phyloP scores from a whole-genome alignment of 2,888 invertebrate species.

The Punctoribates punctum region DNA sequence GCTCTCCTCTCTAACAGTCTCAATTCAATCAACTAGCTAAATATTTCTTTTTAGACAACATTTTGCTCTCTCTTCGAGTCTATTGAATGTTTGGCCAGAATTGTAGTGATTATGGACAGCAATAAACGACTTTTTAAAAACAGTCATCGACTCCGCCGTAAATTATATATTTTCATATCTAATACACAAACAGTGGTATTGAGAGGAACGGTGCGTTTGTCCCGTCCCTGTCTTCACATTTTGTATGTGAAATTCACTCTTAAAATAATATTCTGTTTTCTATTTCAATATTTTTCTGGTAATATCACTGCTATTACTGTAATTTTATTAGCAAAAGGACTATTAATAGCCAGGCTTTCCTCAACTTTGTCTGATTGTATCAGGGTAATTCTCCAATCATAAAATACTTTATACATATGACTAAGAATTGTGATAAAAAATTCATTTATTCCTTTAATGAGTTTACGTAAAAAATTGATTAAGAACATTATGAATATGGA shows the following conservation, averaged over 20 bases:
- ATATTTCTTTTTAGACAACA: not conserved
- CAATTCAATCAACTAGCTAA: not conserved
- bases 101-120: constrained; percentile 17
- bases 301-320: not conserved
- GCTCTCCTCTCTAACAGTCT: no score
- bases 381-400: no score
- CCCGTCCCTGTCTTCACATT: no score
- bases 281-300: constrained; percentile 4
- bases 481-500: no score
- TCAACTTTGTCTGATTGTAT: no score
- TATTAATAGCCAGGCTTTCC: no score
- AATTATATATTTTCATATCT: constrained; percentile 27
- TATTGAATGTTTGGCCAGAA: not conserved
- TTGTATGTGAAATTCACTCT: no score
- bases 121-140: constrained; percentile 34
- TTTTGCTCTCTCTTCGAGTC: not conserved
- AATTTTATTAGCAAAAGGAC: constrained; percentile 8
- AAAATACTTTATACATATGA: no score
- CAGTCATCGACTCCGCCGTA: constrained; percentile 22
- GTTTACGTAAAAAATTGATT: no score
- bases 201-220: no score
- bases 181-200: not conserved
- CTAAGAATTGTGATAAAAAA: no score
- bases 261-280: not conserved
- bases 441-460: not conserved